Base-by-base conservation (phyloP, 2,888 invertebrate species). In the Sturmia bella region DNA sequence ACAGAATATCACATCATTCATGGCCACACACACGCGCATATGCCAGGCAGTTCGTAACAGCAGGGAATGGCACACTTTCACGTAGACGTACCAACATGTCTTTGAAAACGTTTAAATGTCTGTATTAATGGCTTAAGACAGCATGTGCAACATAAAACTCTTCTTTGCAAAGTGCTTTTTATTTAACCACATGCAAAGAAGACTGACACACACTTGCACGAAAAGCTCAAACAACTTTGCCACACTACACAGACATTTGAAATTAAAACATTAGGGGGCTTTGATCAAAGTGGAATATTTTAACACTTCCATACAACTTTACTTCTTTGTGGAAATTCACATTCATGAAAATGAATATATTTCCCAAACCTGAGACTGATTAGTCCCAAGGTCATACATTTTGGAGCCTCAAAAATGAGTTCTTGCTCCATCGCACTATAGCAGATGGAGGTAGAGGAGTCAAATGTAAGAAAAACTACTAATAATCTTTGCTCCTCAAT, bases 41-140 rank as follows among this genome's bases (percentile, higher is more conserved):
- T 24, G 37, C 21, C 37, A 50, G 61, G 2, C 6, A 43, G 3
- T 41, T 17, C 27, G 15, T 17, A 52, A 13, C 48, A 59, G 48
- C 37, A 41, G 41, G 19, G 11, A 27, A 45, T 50, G 12, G 9
- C 41, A 52, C 50, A 13, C 50, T 32, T 50, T 17, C 52, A 52
- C 12, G 43, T 61, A 4, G n/a, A 61, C 41, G 11, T 24, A 32
- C 32, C 32, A 32, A 32, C 32, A n/a, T 43, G 24, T 19, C 19
- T 19, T 45, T 50, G 3, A 5, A 6, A 50, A 50, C 17, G 6
- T 19, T 50, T 50, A 24, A 12, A 50, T 41, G 19, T 52, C 21
- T 56, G 43, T 48, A 64, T 74, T 63, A 54, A 74, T 37, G 41
- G 73, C 54, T 64, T 9, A 13, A 45, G n/a, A 50, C 43, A 21